Evolutionary conservation across 2,113 vertebrate genomes (phyloP), one percentile per base, ranked within the genome.

Genomic region (Scomber colias): DNA sequence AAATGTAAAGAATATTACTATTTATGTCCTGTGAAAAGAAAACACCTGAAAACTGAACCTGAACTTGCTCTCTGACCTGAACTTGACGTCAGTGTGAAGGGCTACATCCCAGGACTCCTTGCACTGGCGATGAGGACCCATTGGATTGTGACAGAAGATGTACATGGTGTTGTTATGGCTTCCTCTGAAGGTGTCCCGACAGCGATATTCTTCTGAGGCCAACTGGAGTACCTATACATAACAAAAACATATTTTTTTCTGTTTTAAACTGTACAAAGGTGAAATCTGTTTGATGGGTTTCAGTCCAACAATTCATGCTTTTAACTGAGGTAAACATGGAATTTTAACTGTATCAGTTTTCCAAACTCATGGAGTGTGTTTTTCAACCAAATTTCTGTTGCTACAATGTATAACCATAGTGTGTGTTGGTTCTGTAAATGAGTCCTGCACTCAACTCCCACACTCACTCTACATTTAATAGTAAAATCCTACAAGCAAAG

Each of bases 141-240:
- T 96, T 60, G 97, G 98, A 87, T 97, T 97, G 88, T 99, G 97
- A 81, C 97, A 96, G 61, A 97, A 90, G 61, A 98, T 3, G 21
- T 97, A 95, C 19, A 97, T 68, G 5, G 94, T 94, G 63, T 96
- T 96, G 90, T 97, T 96, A 61, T 93, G 95, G 13, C 79, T 93
- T 70, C 94, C 90, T 82, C 95, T 91, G 74, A 96, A 97, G 2
- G 93, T 95, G 91, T 99, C 97, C 78, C 97, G 19, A 65, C 95
- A 98, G 55, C 72, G 66, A 13, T 97, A 97, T 3, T 94, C 90
- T 50, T 97, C 94, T 10, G 88, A 92, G 14, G 96, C 96, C 55
- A 69, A 73, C 68, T 96, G 92, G 62, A 99, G 94, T 62, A 97
- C 95, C 98, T 99, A 77, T 56, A 75, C 0, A 48, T 17, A 17